A percentile compares a stretch with the other conserved stretches of the same genome.
Evolutionary conservation across 2,113 vertebrate species (phyloP).

Genomic region (Polyodon spathula): DNA sequence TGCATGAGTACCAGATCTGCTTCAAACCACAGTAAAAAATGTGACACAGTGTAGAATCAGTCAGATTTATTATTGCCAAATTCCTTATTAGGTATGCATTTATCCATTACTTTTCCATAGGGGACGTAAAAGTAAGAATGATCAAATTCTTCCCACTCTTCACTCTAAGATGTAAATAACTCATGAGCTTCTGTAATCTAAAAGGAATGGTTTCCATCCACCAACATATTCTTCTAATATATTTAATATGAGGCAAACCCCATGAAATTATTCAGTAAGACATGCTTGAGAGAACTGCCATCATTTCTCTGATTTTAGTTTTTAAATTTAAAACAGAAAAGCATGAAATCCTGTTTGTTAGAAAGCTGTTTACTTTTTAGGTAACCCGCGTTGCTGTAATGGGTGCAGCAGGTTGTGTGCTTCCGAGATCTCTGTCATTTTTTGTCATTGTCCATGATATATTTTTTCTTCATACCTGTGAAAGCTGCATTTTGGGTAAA

Average conservation of each 20-base stretch:
- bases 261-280: slow-evolving; percentile 5
- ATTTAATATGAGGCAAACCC: neutral
- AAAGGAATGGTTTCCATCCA: slow-evolving; percentile 1
- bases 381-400: slow-evolving; percentile 9
- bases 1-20: too few species aligned
- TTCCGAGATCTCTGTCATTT: slow-evolving; percentile 18
- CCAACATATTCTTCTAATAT: neutral
- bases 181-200: slow-evolving; percentile 1
- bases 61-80: too few species aligned
- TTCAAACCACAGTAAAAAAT: too few species aligned
- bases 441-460: slow-evolving; percentile 1
- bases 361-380: slow-evolving; percentile 3
- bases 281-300: neutral
- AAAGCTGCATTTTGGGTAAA: slow-evolving; percentile 12
- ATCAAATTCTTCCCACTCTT: slow-evolving; percentile 10
- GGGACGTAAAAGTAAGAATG: slow-evolving; percentile 4
- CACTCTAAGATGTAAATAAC: slow-evolving; percentile 15
- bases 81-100: too few species aligned
- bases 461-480: slow-evolving; percentile 7
- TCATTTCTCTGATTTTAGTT: slow-evolving; percentile 14
- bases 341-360: slow-evolving; percentile 21
- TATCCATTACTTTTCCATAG: slow-evolving; percentile 6
- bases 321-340: slow-evolving; percentile 14
- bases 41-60: too few species aligned
- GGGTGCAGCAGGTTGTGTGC: neutral